Base-by-base conservation (phyloP, 2,797 vertebrate genomes). In the Alosa sapidissima region DNA sequence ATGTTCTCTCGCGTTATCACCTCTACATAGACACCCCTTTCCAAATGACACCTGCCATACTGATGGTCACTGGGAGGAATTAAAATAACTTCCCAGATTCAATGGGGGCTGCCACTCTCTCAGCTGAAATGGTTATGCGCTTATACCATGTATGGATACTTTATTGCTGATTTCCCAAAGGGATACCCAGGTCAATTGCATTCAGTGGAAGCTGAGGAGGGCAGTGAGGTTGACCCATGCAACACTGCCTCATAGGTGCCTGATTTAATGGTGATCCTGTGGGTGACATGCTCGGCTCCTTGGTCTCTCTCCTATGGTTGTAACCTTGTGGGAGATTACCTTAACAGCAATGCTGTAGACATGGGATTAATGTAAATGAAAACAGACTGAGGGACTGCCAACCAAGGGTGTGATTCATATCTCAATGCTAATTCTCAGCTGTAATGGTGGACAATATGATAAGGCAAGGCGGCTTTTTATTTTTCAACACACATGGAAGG, bases 161-260 rank as follows among this genome's bases (percentile, higher is more conserved):
- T 87, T 89, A 89, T 82, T 84, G 81, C 82, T 86, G 86, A 86
- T 89, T 89, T 89, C 88, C 84, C 85, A 87, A 47, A 88, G 87
- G 88, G 84, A 82, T 62, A 83, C 51, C 11, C 49, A 55, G 86
- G 81, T 85, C 54, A 82, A 85, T 75, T 84, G 83, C 62, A 86
- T 83, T 82, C 83, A 84, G 83, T 19, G 41, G 65, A 81, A 45
- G 52, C 54, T 83, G 45, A 14, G 49, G 9, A 84, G 60, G 72
- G 72, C 72, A 78, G 72, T 78, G 72, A 6, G 72, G 16, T 16
- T 72, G 65, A 72, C 65, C 65, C 11, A 72, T 13, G 33, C 65
- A 72, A 36, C 65, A 72, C 11, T 16, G 33, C 11, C 58, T 62
- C 13, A 11, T 41, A 72, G 24, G 65, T 13, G 33, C 33, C 65